Conservation (phyloP, 2,888 invertebrate genomes). For the Ennomos fuscantarius region DNA sequence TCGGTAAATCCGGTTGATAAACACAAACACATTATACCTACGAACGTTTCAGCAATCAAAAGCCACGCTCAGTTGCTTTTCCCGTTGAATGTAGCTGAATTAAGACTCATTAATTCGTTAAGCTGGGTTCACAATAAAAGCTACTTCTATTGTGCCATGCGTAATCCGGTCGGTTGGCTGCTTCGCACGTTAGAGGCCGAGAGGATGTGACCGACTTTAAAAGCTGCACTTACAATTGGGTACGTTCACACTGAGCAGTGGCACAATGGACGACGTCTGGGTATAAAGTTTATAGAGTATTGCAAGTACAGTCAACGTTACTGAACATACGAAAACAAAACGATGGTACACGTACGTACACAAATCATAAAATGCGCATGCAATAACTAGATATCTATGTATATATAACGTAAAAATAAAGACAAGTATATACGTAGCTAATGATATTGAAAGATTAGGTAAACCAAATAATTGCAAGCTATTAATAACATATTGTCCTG, state of each 20-base stretch:
- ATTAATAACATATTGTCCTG: too few relatives aligned
- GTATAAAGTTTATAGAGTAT: background rate
- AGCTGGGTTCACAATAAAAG: slow-evolving; percentile 50
- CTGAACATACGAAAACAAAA: background rate
- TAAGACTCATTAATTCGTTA: slow-evolving; percentile 52
- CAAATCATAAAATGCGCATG: too few relatives aligned
- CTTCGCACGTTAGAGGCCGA: slow-evolving; percentile 26
- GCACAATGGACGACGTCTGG: background rate
- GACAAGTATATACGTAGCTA: background rate
- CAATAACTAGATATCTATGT: too few relatives aligned
- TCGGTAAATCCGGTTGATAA: slow-evolving; percentile 21
- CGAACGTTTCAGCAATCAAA: slow-evolving; percentile 29
- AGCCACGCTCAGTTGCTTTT: slow-evolving; percentile 32
- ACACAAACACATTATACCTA: slow-evolving; percentile 19
- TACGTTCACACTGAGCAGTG: slow-evolving; percentile 6
- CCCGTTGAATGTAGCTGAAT: slow-evolving; percentile 39
- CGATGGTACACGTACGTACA: background rate
- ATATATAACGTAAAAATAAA: too few relatives aligned
- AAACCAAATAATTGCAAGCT: too few relatives aligned
- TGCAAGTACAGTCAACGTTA: background rate
- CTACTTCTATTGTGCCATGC: slow-evolving; percentile 41
- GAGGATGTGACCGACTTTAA: slow-evolving; percentile 25
- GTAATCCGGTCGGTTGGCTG: slow-evolving; percentile 43
- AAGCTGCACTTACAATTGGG: slow-evolving; percentile 15
- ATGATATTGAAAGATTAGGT: too few relatives aligned